Base-by-base conservation (phyloP, 2,113 vertebrate species). In the Balaeniceps rex region DNA sequence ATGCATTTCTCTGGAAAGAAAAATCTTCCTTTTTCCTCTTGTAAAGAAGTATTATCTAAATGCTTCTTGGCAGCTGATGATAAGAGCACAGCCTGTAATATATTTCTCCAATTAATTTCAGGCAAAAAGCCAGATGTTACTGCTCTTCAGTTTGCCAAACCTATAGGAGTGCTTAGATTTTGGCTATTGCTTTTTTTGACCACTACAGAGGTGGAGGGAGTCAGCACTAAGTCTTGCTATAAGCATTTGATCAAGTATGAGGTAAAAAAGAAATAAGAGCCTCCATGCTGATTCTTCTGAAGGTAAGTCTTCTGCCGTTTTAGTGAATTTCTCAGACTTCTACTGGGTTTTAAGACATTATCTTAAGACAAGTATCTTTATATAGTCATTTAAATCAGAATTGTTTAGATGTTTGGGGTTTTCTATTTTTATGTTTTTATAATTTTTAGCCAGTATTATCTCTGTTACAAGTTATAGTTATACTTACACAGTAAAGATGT, bases 71-170 rank as follows among this genome's bases (percentile, higher is more conserved):
- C 95, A 96, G 94, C 19, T 87, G 94, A 87, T 91, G 96, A 94
- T 97, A 97, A 97, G 84, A 95, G 57, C 78, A 91, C 46, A 94
- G 95, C n/a, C 91, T 58, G 23, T 88, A 96, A 95, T 95, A 93
- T 86, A 85, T 84, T 96, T 95, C 83, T 93, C 18, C 95, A 94
- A 94, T 97, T 96, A 96, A 95, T 93, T 94, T 97, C 94, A 70
- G 96, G 97, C 94, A 95, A 69, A 72, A 81, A 82, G 94, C 95
- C 97, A 96, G 81, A 91, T 72, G 74, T 95, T 94, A 42, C 69
- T 94, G 69, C 83, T 90, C 12, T 95, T 94, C 77, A 26, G 65
- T 82, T 89, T 92, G 70, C 49, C 49, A 89, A 74, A 71, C 81
- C 87, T 79, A 74, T 64, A 54, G 25, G n/a, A 92, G 88, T 7